These are phyloP conservation scores for Scaptomyza reducta DNA, from an alignment of 2,888 invertebrate species.

Conservation along the genomic window DNA sequence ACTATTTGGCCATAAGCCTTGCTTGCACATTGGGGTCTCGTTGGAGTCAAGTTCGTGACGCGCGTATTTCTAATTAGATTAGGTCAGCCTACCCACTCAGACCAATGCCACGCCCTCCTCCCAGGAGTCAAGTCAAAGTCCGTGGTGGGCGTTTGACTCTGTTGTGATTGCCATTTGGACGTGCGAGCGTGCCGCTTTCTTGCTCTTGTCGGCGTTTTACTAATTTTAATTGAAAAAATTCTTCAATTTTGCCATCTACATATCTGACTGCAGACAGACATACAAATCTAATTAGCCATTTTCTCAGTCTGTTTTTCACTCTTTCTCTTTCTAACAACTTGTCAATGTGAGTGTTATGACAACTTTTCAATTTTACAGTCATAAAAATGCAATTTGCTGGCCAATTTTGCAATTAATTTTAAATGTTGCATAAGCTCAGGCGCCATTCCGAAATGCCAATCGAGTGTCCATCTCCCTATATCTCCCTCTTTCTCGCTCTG, in stretches of 20 bases:
- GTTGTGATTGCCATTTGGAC: constrained; percentile 68
- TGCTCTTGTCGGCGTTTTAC: constrained; percentile 38
- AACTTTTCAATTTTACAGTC: constrained; percentile 75
- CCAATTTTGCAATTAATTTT: constrained; percentile 71
- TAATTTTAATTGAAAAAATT: constrained; percentile 77
- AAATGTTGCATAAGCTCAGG: constrained; percentile 67
- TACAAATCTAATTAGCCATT: constrained; percentile 72
- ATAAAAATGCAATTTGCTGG: constrained; percentile 75
- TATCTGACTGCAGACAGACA: constrained; percentile 67
- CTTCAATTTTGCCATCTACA: constrained; percentile 74
- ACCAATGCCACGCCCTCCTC: constrained; percentile 23
- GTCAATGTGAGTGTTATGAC: constrained; percentile 49
- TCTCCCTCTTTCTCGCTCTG: not conserved
- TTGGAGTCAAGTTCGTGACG: constrained; percentile 77
- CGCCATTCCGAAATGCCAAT: constrained; percentile 55
- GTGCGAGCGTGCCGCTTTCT: constrained; percentile 28
- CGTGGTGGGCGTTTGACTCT: constrained; percentile 21
- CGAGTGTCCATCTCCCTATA: constrained; percentile 1
- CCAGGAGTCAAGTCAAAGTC: constrained; percentile 30
- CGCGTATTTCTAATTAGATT: constrained; percentile 79
- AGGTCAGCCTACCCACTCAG: constrained; percentile 40
- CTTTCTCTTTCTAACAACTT: not conserved
- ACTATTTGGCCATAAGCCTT: constrained; percentile 64
- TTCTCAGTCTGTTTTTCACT: not conserved
- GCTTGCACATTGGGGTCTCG: constrained; percentile 33